Conservation (phyloP, 2,888 invertebrate species). For the Tuta absoluta region DNA sequence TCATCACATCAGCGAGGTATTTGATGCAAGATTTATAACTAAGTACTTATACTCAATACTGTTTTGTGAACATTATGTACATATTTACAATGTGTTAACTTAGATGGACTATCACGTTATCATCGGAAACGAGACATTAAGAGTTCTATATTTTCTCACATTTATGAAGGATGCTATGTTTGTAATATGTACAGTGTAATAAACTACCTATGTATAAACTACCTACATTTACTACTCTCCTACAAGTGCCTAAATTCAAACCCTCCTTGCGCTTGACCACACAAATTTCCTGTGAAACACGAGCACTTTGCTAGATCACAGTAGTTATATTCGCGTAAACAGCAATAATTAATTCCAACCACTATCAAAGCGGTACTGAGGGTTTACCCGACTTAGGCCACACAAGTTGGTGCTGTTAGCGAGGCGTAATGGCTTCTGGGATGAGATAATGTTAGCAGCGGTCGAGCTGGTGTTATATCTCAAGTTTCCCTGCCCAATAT, state of each 20-base stretch:
- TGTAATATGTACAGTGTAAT: too few species aligned
- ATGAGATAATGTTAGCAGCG: conserved; percentile 19
- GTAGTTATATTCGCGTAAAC: conserved; percentile 7
- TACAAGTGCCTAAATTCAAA: background rate
- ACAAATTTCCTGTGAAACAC: background rate
- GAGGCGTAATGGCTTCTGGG: conserved; percentile 14
- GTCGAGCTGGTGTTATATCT: conserved; percentile 5
- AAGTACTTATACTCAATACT: too few species aligned
- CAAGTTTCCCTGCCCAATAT: conserved; percentile 17
- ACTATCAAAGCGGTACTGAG: background rate
- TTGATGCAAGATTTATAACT: too few species aligned
- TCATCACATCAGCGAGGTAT: too few species aligned
- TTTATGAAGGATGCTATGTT: too few species aligned
- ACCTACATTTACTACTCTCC: too few species aligned
- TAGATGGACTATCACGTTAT: too few species aligned
- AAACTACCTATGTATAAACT: too few species aligned
- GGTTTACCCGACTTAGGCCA: conserved; percentile 12
- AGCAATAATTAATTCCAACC: background rate
- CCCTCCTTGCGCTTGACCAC: background rate
- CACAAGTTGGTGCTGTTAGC: conserved; percentile 7
- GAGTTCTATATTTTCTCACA: too few species aligned
- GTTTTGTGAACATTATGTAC: too few species aligned
- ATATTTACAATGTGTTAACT: too few species aligned
- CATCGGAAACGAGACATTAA: too few species aligned
- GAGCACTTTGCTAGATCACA: background rate